Evolutionary conservation across 2,888 invertebrate genomes (phyloP), one percentile per base, ranked within the genome.

Genomic region (Eupsilia transversa): DNA sequence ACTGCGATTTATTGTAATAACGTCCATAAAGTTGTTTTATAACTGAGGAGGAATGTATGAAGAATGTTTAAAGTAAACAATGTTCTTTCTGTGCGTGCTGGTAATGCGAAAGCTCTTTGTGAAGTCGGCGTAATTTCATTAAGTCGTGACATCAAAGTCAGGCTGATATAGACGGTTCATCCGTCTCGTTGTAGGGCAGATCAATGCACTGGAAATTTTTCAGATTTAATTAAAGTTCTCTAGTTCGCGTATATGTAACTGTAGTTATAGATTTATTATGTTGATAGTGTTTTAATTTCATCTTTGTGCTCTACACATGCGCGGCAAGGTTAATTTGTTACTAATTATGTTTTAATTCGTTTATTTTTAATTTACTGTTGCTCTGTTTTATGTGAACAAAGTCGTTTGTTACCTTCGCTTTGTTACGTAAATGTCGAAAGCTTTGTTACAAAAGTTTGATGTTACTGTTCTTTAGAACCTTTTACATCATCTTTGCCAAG

Each of bases 31-130:
- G 77, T 75, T 77, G 68, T 74, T 80, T 83, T 79, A 67, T 61
- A 80, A 75, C 81, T 72, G 38, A 23, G 43, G 46, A 72, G 85
- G 79, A 79, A 79, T 87, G 69, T 74, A 72, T 61, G 41, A 80
- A 80, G 81, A 69, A 59, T 80, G 61, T 84, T 64, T 33, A 52
- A 80, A 67, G 84, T 86, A 86, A 86, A 86, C 81, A 80, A 46
- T 77, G 72, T 35, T 69, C 60, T 77, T 68, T 63, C 35, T 65
- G 46, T 65, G 60, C 54, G 38, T 56, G 71, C 20, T 56, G 9
- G 46, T 72, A 65, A 69, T 67, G 61, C 71, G n/a, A 82, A 76
- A 68, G 56, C 52, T 82, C 75, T 82, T 71, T 85, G 60, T 82
- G 64, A 57, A 60, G 43, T 43, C 38, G 33, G 46, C 30, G 59